A percentile compares a stretch with the other conserved stretches of the same genome.
Conservation (phyloP, 2,797 vertebrate genomes). For the Setipinna tenuifilis region DNA sequence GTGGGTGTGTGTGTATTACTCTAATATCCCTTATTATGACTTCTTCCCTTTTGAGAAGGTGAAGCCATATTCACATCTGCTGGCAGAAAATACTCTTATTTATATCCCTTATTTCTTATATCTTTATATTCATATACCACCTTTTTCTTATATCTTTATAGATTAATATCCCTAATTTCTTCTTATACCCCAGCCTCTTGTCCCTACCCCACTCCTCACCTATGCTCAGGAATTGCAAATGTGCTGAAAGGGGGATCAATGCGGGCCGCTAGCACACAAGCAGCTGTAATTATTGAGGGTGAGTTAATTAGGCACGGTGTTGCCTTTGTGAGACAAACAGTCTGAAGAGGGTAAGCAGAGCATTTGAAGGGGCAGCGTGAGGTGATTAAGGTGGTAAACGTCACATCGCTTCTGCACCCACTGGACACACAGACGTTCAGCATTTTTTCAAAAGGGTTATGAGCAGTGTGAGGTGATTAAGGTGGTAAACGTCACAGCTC, state of each 20-base stretch:
- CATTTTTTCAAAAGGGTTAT: background rate
- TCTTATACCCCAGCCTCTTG: no score
- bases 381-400: background rate
- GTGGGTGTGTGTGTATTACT: slow-evolving; percentile 15
- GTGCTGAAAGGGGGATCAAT: background rate
- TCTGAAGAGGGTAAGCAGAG: background rate
- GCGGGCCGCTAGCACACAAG: slow-evolving; percentile 10
- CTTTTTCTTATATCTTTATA: no score
- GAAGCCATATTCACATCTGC: background rate
- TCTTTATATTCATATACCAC: no score
- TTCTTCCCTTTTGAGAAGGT: background rate
- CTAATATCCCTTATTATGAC: background rate
- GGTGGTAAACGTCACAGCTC: no score
- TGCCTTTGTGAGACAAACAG: slow-evolving; percentile 26
- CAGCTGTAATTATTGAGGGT: slow-evolving; percentile 22
- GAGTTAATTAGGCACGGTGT: slow-evolving; percentile 27
- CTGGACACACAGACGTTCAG: background rate
- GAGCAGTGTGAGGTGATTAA: no score
- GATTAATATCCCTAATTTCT: background rate
- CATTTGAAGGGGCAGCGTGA: background rate
- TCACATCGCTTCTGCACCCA: background rate
- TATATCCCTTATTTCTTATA: background rate
- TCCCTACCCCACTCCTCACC: background rate
- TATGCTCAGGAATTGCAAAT: slow-evolving; percentile 11
- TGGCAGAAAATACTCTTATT: background rate